These are phyloP conservation scores for Panthera uncia DNA, from an alignment of 2,113 vertebrate genomes.

Conservation along the genomic window DNA sequence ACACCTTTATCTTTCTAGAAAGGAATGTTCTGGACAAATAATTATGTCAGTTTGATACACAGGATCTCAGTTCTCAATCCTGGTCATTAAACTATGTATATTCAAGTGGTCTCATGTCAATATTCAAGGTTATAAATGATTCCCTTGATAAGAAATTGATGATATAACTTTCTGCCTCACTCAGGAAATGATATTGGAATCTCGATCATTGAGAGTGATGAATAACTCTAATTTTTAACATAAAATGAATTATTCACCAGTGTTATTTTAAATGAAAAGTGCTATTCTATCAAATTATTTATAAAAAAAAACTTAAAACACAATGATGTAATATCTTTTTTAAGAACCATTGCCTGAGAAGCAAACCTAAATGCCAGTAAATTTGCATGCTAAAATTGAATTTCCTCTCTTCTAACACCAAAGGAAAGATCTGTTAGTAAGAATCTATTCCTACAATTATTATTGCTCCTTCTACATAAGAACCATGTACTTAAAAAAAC, in stretches of 20 bases:
- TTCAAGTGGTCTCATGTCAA: background rate
- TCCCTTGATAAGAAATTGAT: background rate
- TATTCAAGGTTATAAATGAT: conserved; percentile 3
- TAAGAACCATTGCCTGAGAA: background rate
- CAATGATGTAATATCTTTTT: background rate
- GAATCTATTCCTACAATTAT: background rate
- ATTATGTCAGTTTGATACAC: background rate
- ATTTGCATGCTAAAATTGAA: background rate
- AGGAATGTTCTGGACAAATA: background rate
- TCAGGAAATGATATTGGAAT: background rate
- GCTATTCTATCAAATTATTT: background rate
- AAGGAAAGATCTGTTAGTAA: background rate
- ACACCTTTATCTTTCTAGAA: background rate
- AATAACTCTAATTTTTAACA: background rate
- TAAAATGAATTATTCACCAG: background rate
- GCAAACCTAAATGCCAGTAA: background rate
- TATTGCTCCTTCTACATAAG: background rate
- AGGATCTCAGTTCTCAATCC: background rate
- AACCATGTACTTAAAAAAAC: background rate
- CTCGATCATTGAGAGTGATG: background rate
- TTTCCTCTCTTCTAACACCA: background rate
- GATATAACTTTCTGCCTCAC: background rate
- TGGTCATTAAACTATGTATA: background rate
- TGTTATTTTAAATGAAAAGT: conserved; percentile 11
- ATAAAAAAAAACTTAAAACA: background rate